Conservation (phyloP, 2,888 invertebrate genomes). For the Callyntrura sp. region DNA sequence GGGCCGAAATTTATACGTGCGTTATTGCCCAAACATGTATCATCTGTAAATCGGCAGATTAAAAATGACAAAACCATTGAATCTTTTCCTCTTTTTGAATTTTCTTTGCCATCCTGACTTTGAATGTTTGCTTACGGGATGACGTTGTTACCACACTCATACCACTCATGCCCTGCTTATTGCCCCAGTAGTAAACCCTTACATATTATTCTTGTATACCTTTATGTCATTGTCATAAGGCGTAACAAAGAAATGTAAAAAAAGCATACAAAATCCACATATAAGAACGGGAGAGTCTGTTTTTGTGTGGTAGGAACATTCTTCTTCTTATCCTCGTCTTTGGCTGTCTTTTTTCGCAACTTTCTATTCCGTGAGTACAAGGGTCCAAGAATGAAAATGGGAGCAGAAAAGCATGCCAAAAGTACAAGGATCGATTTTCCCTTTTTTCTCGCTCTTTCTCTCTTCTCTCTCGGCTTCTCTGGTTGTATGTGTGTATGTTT, state of each 20-base stretch:
- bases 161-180: background rate
- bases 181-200: background rate
- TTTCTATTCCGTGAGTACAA: background rate
- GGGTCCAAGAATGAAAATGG: slow-evolving; percentile 41
- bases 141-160: background rate
- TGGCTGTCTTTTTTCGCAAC: background rate
- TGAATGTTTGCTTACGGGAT: background rate
- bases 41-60: slow-evolving; percentile 33
- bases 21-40: background rate
- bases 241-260: background rate
- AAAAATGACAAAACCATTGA: slow-evolving; percentile 47
- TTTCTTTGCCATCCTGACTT: background rate
- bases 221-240: background rate
- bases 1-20: background rate
- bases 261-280: background rate
- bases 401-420: slow-evolving; percentile 62
- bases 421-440: slow-evolving; percentile 69
- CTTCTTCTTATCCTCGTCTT: background rate
- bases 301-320: background rate
- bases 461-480: slow-evolving; percentile 18
- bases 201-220: background rate
- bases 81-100: background rate
- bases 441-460: slow-evolving; percentile 20
- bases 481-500: slow-evolving; percentile 20
- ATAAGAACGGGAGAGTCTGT: background rate